Percentiles rank a stretch among this genome's conserved stretches.
These are phyloP conservation scores for Platygyra sinensis DNA, from an alignment of 64 coral and sea anemone species.

Conservation along the genomic window DNA sequence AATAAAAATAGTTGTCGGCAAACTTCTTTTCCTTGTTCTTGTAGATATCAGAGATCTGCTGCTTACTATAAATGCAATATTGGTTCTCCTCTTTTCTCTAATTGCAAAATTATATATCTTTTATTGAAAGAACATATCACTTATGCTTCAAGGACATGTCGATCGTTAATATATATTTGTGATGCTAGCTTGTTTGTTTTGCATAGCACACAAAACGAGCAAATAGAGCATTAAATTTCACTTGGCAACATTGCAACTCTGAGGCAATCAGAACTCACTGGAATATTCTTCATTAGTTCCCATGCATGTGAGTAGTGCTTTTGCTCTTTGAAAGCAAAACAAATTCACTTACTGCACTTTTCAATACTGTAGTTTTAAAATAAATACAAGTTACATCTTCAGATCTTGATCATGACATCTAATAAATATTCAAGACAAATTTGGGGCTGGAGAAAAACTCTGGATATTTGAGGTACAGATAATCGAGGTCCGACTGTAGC, in stretches of 20 bases:
- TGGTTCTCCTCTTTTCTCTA: constrained; percentile 3
- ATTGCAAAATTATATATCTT: constrained; percentile 17
- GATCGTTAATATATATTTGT: background rate
- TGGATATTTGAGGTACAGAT: no score
- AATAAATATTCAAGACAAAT: no score
- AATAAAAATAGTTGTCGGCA: background rate
- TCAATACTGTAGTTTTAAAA: no score
- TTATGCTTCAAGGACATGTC: background rate
- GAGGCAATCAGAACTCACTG: background rate
- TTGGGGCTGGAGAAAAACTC: no score
- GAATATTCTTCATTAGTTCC: background rate
- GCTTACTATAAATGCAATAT: background rate
- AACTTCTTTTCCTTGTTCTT: background rate
- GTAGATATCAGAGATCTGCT: constrained; percentile 8
- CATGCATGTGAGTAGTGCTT: background rate
- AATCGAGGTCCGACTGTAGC: no score
- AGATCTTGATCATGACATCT: no score
- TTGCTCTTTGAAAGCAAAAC: no score
- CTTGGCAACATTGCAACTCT: constrained; percentile 9
- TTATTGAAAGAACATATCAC: background rate
- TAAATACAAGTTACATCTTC: no score
- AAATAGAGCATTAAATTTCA: background rate
- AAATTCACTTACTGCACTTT: no score
- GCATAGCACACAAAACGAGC: background rate
- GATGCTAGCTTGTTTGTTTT: background rate